Evolutionary conservation across 2,113 vertebrate species (phyloP).

Genomic region (Phrynosoma blainvillii): DNA sequence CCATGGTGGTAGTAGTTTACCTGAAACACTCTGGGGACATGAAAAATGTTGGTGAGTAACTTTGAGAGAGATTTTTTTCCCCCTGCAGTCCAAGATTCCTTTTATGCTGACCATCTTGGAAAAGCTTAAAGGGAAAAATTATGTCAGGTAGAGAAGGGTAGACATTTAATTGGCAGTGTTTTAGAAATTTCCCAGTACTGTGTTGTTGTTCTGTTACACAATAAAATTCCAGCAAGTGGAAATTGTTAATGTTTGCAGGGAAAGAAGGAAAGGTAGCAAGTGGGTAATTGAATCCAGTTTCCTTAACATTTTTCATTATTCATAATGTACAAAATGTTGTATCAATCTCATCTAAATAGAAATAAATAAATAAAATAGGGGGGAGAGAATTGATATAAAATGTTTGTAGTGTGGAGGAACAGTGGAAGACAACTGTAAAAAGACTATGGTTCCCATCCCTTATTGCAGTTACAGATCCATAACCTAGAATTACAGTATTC

Average conservation of each 20-base stretch:
- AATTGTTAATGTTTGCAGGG: neutral
- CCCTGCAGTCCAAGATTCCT: neutral
- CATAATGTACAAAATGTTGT: conserved; percentile 9
- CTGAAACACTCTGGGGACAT: conserved; percentile 9
- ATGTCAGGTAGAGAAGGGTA: neutral
- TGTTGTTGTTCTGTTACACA: conserved; percentile 17
- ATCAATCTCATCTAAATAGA: neutral
- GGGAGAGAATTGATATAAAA: neutral
- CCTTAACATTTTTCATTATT: conserved; percentile 32
- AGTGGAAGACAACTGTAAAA: neutral
- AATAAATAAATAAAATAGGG: conserved; percentile 27
- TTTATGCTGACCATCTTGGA: conserved; percentile 16
- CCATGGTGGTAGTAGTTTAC: neutral
- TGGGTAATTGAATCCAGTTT: conserved; percentile 8
- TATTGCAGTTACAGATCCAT: neutral
- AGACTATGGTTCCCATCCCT: no score
- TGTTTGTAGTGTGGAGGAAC: neutral
- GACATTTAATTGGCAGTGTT: conserved; percentile 14
- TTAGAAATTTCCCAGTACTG: conserved; percentile 18
- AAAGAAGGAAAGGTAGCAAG: neutral
- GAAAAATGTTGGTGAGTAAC: neutral
- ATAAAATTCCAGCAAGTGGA: conserved; percentile 17
- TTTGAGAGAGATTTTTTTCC: neutral
- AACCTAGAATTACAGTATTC: no score
- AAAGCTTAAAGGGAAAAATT: neutral